Evolutionary conservation across 1,140 invertebrate genomes (phyloP).

Genomic region (Panagrolaimus sp.): DNA sequence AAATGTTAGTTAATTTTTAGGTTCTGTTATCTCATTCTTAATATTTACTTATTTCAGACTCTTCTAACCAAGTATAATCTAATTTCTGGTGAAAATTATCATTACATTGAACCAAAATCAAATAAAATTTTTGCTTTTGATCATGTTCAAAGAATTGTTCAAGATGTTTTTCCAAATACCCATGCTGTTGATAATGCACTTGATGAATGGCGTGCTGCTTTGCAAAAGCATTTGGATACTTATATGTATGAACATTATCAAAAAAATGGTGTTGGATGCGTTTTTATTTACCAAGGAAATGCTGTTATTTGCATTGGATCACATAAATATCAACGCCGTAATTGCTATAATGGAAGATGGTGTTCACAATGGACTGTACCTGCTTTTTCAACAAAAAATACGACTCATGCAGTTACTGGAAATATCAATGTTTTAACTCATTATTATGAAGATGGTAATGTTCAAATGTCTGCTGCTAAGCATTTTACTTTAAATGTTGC

Average conservation of each 20-base stretch:
- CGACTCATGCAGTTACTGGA: conserved; percentile 71
- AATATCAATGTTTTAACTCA: conserved; percentile 74
- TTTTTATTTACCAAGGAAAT: conserved; percentile 42
- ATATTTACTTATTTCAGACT: conserved; percentile 61
- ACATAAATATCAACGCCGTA: conserved; percentile 94
- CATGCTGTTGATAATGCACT: background rate
- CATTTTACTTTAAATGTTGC: conserved; percentile 64
- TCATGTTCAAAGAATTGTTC: background rate
- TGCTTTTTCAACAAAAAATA: conserved; percentile 13
- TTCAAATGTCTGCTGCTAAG: conserved; percentile 89
- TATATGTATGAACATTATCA: conserved; percentile 81
- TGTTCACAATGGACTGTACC: conserved; percentile 61
- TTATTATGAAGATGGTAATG: conserved; percentile 99
- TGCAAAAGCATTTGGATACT: conserved; percentile 48
- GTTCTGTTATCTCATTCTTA: background rate
- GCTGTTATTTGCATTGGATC: conserved; percentile 56
- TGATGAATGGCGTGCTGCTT: background rate
- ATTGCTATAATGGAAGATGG: conserved; percentile 99
- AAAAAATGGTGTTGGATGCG: conserved; percentile 42
- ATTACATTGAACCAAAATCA: conserved; percentile 76
- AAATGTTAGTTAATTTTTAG: conserved; percentile 16
- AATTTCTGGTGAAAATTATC: conserved; percentile 81
- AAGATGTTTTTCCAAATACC: background rate
- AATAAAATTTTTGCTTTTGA: background rate
- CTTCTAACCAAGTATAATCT: conserved; percentile 96